Conservation (phyloP, 2,797 vertebrate genomes). For the Ctenosaura bakeri region DNA sequence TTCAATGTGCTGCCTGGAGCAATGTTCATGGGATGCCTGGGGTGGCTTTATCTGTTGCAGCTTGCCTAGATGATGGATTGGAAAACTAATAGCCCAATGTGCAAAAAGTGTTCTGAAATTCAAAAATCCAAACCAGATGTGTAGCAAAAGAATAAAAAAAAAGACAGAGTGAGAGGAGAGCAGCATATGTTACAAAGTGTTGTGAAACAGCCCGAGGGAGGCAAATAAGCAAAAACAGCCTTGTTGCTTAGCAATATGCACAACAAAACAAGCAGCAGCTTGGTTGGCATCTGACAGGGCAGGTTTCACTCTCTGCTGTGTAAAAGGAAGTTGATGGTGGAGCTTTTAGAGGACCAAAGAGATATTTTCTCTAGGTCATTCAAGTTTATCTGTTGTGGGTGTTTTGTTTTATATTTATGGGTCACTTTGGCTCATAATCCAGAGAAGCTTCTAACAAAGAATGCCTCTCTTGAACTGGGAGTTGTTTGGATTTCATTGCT, state of each 20-base stretch:
- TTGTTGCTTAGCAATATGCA: conserved; percentile 88
- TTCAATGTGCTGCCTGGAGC: conserved; percentile 59
- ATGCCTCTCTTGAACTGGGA: not conserved
- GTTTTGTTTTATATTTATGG: conserved; percentile 28
- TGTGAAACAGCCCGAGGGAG: conserved; percentile 90
- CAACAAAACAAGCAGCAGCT: conserved; percentile 91
- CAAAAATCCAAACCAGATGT: conserved; percentile 95
- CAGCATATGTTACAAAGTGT: conserved; percentile 83
- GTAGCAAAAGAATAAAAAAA: conserved; percentile 60
- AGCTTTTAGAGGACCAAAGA: conserved; percentile 61
- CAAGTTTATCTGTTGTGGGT: conserved; percentile 56
- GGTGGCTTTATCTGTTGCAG: conserved; percentile 57
- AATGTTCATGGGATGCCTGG: conserved; percentile 58
- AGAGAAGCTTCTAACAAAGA: not conserved
- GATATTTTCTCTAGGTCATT: conserved; percentile 48
- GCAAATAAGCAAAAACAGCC: conserved; percentile 95
- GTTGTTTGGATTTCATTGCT: not conserved
- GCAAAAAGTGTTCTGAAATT: conserved; percentile 82
- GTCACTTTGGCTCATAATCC: conserved; percentile 28
- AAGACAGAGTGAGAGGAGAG: conserved; percentile 57
- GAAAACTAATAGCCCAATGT: conserved; percentile 80
- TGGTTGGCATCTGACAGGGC: conserved; percentile 81
- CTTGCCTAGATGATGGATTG: conserved; percentile 74
- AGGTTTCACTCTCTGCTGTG: conserved; percentile 79
- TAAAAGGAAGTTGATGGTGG: conserved; percentile 70